phyloP scores from a whole-genome alignment of 2,113 vertebrate species.

The Sarotherodon lohbergeri region DNA sequence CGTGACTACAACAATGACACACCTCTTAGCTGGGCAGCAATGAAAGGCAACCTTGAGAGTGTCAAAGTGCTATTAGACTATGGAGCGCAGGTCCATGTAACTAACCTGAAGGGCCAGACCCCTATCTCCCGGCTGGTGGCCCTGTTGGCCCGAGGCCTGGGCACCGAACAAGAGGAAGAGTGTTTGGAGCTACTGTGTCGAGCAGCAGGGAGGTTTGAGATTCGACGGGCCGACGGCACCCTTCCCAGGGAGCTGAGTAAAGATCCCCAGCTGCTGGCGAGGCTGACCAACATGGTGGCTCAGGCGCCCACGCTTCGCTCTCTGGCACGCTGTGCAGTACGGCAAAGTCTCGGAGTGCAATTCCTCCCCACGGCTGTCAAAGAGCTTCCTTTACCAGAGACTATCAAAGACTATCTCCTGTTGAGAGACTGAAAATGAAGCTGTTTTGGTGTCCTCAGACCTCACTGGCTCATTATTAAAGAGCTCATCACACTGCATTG shows the following conservation, averaged over 20 bases:
- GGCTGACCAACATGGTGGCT: constrained; percentile 79
- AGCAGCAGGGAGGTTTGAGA: constrained; percentile 82
- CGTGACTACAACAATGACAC: constrained; percentile 94
- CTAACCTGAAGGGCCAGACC: constrained; percentile 91
- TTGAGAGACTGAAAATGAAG: constrained; percentile 74
- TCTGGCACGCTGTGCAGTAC: constrained; percentile 82
- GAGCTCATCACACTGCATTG: background rate
- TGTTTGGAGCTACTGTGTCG: constrained; percentile 86
- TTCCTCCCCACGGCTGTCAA: constrained; percentile 87
- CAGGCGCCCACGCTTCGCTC: constrained; percentile 81
- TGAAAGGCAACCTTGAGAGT: constrained; percentile 95
- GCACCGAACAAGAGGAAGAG: constrained; percentile 86
- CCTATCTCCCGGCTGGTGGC: constrained; percentile 87
- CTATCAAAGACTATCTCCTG: constrained; percentile 87
- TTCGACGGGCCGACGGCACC: constrained; percentile 79
- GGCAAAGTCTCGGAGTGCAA: constrained; percentile 82
- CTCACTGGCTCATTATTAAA: constrained; percentile 12
- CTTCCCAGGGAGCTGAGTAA: constrained; percentile 85
- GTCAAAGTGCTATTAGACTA: constrained; percentile 88
- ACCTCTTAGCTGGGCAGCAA: constrained; percentile 94
- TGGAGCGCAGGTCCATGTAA: constrained; percentile 85
- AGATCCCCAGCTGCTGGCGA: constrained; percentile 86
- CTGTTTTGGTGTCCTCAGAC: background rate
- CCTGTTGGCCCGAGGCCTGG: constrained; percentile 84
- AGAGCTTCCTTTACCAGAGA: constrained; percentile 86